These are phyloP conservation scores for Sylvietta virens DNA, from an alignment of 2,113 vertebrate genomes.

Conservation along the genomic window DNA sequence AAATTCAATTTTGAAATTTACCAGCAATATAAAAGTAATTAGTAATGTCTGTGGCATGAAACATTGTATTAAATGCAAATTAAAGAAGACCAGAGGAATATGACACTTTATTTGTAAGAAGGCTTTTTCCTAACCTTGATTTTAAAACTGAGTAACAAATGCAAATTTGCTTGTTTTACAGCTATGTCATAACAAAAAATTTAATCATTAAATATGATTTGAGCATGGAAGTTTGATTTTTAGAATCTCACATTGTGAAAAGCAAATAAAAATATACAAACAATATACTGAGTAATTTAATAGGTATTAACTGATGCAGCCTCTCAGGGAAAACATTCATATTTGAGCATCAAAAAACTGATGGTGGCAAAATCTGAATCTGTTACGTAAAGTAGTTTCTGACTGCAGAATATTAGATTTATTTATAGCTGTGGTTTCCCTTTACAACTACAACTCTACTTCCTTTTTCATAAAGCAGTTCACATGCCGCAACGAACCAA, in stretches of 20 bases:
- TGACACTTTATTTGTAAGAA: not conserved
- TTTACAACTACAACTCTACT: slow-evolving; percentile 54
- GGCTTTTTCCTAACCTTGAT: not conserved
- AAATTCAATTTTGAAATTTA: slow-evolving; percentile 57
- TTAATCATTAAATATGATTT: not conserved
- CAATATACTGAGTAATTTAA: slow-evolving; percentile 7
- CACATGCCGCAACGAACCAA: slow-evolving; percentile 62
- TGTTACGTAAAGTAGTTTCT: slow-evolving; percentile 26
- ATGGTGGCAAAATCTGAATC: slow-evolving; percentile 24
- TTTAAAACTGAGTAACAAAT: slow-evolving; percentile 11
- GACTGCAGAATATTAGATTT: slow-evolving; percentile 32
- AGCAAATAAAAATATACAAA: not conserved
- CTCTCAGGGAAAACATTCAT: not conserved
- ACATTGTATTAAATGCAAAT: slow-evolving; percentile 45
- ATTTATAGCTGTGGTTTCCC: slow-evolving; percentile 57
- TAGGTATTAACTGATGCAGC: not conserved
- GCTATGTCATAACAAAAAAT: not conserved
- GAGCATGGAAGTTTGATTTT: not conserved
- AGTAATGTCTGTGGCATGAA: slow-evolving; percentile 24
- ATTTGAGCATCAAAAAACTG: slow-evolving; percentile 14
- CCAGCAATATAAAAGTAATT: slow-evolving; percentile 52
- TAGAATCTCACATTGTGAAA: not conserved
- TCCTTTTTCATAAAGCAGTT: slow-evolving; percentile 57
- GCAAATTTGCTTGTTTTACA: not conserved
- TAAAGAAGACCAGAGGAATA: not conserved